Evolutionary conservation across 2,797 vertebrate species (phyloP), one percentile per base, ranked within the genome.

Genomic region (Sibirionetta formosa): DNA sequence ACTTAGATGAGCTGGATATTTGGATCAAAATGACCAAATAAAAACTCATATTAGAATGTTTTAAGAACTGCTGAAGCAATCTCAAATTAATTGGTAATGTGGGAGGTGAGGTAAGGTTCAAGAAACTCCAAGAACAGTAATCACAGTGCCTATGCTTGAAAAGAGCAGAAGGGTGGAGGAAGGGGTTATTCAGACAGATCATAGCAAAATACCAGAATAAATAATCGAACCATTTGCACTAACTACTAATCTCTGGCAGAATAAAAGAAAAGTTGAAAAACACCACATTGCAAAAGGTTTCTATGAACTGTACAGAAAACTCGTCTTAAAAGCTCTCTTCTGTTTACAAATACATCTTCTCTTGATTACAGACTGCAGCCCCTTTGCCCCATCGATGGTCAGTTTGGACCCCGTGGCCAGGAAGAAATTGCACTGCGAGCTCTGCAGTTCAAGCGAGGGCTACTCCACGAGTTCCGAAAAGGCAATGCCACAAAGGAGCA

Each of bases 401-500:
- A 98, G 93, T 97, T 98, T 69, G 96, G 97, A 91, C 92, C 98
- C 81, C 98, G 56, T 0, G 11, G 96, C 65, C 98, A 98, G 65
- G 98, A 98, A 33, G 99, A 99, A 87, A 98, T 99, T 86, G 98
- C 98, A 0, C 97, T 99, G 68, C 98, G 99, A 31, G 98, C 98
- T 44, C 97, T 99, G 85, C 99, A 99, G 97, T 99, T 98, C 94
- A 99, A 99, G 86, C 98, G 99, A 17, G 99, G 99, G 36, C 97
- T 99, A 70, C 98, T 99, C 76, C 99, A 99, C 5, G 99, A 99
- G 92, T 98, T 99, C 69, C 98, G 98, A 26, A 99, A 99, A 83
- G 99, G 98, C 91, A 99, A 99, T 96, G 97, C 97, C 90, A 99
- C 98, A 88, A 99, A 98, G 96, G 99, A 99, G 91, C 99, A 99